Evolutionary conservation across 2,888 invertebrate species (phyloP), one percentile per base, ranked within the genome.

Genomic region (Agrotis segetum): DNA sequence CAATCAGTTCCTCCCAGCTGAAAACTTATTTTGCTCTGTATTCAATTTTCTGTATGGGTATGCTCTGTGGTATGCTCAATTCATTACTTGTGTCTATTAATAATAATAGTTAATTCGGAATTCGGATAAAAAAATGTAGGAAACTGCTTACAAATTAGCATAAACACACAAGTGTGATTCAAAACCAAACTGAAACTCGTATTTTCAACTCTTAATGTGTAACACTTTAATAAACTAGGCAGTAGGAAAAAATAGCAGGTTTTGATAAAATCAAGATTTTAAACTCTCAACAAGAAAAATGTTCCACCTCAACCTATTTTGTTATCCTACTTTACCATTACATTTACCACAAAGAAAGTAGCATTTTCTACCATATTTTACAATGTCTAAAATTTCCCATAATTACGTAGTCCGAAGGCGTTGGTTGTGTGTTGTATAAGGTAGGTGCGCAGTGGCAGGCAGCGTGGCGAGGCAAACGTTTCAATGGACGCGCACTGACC

Each of bases 391-490:
- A 63, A 61, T 59, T 56, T 58, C 19, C 40, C 34, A 66, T 64
- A 77, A 83, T 80, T 74, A 72, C 71, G 55, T 71, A n/a, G 67
- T 63, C 58, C n/a, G 58, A 77, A 83, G 81, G 81, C 71, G 73
- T 80, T 67, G 17, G 21, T 49, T 29, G 40, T 63, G 55, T 61
- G 63, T 82, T 60, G 72, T 68, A 1, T 13, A 66, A 71, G 24
- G 29, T n/a, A 58, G 74, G 85, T 64, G 83, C 61, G 80, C 82
- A 74, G 80, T 70, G 61, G 83, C 70, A 71, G 85, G 83, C 70
- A 71, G 85, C 67, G 58, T 66, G 71, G 66, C 61, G 67, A 34
- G 70, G 64, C 29, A 60, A 56, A 55, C 74, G 70, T 85, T 73
- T 60, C 55, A 69, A 52, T 69, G 59, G 40, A 58, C 67, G 61